A percentile compares a stretch with the other conserved stretches of the same genome.
phyloP scores from a whole-genome alignment of 1,140 invertebrate species.

The Idris sp. region DNA sequence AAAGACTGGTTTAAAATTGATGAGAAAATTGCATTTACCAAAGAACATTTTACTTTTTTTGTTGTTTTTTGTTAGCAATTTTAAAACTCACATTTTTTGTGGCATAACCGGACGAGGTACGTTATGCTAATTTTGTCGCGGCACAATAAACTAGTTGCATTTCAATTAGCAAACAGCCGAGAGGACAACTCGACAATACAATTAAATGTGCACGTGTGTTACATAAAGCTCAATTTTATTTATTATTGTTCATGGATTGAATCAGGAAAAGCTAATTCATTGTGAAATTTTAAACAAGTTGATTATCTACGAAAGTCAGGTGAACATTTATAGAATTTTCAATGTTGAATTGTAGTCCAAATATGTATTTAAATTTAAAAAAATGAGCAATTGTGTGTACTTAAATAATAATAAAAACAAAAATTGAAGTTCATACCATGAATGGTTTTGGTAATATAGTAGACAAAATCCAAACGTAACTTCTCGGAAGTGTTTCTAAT shows the following conservation, averaged over 20 bases:
- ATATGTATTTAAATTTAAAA: no score
- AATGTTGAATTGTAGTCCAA: no score
- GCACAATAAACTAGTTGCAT: conserved; percentile 56
- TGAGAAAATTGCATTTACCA: conserved; percentile 4
- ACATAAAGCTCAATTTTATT: conserved; percentile 24
- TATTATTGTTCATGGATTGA: background rate
- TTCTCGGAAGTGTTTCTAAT: conserved; percentile 79
- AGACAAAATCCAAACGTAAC: conserved; percentile 88
- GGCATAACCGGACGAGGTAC: conserved; percentile 21
- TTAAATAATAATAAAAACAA: background rate
- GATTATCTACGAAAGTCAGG: conserved; percentile 5
- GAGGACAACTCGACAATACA: conserved; percentile 34
- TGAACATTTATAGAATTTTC: no score
- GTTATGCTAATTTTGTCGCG: conserved; percentile 46
- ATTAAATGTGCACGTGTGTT: conserved; percentile 35
- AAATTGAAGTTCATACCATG: conserved; percentile 72
- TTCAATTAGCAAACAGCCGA: conserved; percentile 49
- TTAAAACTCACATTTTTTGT: conserved; percentile 16
- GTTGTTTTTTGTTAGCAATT: conserved; percentile 8
- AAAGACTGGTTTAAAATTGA: no score
- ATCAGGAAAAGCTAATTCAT: conserved; percentile 24
- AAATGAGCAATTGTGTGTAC: no score
- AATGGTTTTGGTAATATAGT: conserved; percentile 85
- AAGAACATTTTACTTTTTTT: background rate
- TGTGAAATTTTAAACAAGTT: conserved; percentile 24